Evolutionary conservation across 2,797 vertebrate species (phyloP), one percentile per base, ranked within the genome.

Genomic region (Xenops minutus): DNA sequence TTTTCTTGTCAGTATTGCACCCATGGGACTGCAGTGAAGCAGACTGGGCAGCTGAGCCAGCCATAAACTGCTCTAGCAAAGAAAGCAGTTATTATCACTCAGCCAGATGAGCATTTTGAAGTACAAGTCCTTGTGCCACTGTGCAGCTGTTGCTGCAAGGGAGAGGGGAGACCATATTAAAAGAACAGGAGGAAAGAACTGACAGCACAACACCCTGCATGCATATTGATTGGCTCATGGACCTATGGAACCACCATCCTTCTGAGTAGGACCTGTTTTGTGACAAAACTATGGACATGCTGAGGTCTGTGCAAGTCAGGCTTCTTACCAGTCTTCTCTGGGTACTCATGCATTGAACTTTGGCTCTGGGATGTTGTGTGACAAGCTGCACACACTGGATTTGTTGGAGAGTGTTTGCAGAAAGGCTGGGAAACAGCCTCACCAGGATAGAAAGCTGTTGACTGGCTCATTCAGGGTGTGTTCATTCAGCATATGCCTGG

Each of bases 401-500:
- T 48, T 85, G 24, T 2, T 7, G 14, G 39, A 19, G 5, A 23
- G 22, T 10, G 15, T 79, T 72, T 82, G 52, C 48, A 63, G 44
- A 55, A 41, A 59, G 44, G 55, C 32, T 49, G 7, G 30, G 27
- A 48, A 43, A 0, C 16, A 37, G 19, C 16, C 26, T 16, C 29
- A 29, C 12, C 0, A 0, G 59, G 23, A 9, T 21, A 16, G 58
- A 43, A 72, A 62, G 27, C 34, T 71, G 34, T 29, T 51, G 48
- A 5, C 14, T 0, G 0, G 26, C 34, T 88, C 58, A 0, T 73
- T 63, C 27, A 4, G 23, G 16, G 37, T n/a, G 22, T 49, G 63
- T 46, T 85, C n/a, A 37, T 63, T 74, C 16, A 58, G 15, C 17
- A 74, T 1, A 0, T 26, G 10, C 7, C 73, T 36, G 12, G 5